These are phyloP conservation scores for Cairina moschata DNA, from an alignment of 2,113 vertebrate genomes.

Conservation along the genomic window DNA sequence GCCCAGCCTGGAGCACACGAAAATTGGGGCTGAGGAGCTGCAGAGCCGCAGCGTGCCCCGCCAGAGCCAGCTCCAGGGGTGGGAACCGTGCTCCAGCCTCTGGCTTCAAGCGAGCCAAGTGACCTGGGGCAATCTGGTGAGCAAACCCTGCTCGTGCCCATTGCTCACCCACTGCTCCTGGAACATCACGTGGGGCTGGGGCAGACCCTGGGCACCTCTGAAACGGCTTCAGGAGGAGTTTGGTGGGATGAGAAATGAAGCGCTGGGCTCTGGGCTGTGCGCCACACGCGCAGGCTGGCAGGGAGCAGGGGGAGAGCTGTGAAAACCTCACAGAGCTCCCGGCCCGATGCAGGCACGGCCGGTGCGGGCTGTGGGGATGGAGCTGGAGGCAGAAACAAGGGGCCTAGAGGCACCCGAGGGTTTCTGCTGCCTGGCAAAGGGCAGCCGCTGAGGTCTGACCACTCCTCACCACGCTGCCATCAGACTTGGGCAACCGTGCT, in stretches of 20 bases:
- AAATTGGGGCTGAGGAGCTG: rapidly evolving
- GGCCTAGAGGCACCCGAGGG: rapidly evolving
- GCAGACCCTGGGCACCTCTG: rapidly evolving
- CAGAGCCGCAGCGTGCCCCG: rapidly evolving
- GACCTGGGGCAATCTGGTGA: not conserved
- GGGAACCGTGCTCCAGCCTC: rapidly evolving
- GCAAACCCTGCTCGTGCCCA: not conserved
- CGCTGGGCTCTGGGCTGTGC: not conserved
- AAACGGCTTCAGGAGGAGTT: rapidly evolving
- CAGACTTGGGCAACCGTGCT: not conserved
- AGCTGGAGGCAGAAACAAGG: not conserved
- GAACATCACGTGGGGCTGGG: rapidly evolving
- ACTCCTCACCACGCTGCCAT: not conserved
- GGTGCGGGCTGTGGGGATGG: rapidly evolving
- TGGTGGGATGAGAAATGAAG: not conserved
- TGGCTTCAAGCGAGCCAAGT: not conserved
- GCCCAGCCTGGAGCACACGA: not conserved
- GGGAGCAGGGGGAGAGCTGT: not conserved
- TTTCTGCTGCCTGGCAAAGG: rapidly evolving
- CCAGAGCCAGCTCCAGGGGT: rapidly evolving
- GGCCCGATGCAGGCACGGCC: rapidly evolving
- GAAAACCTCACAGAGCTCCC: rapidly evolving
- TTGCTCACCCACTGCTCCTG: not conserved
- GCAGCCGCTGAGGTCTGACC: not conserved
- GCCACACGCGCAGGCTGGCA: rapidly evolving